These are phyloP conservation scores for Ctenopoma multispine DNA, from an alignment of 2,797 vertebrate genomes.

Conservation along the genomic window DNA sequence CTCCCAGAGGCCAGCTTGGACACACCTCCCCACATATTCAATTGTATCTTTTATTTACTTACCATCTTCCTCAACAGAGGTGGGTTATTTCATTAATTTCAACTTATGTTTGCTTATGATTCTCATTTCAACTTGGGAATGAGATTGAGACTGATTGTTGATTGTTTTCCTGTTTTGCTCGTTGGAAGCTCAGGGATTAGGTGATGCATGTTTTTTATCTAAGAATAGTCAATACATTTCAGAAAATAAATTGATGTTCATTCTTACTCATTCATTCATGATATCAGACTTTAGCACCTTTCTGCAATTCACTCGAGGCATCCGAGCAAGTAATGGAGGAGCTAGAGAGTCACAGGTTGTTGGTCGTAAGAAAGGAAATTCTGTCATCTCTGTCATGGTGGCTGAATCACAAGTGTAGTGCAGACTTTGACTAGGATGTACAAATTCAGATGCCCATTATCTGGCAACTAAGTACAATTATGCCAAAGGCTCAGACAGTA, in stretches of 20 bases:
- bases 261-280: conserved; percentile 24
- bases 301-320: conserved; percentile 33
- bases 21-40: not conserved
- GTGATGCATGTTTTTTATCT: not conserved
- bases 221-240: conserved; percentile 11
- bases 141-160: not conserved
- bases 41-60: not conserved
- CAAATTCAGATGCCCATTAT: conserved; percentile 4
- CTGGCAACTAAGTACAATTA: not conserved
- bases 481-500: not conserved
- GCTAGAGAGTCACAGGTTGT: conserved; percentile 32
- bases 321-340: conserved; percentile 42
- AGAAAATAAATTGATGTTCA: conserved; percentile 31
- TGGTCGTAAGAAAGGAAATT: conserved; percentile 25
- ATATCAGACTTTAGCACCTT: conserved; percentile 39
- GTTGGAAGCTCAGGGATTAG: not conserved
- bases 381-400: conserved; percentile 18
- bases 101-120: not conserved
- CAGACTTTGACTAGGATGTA: conserved; percentile 5
- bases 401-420: conserved; percentile 3
- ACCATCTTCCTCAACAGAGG: not conserved
- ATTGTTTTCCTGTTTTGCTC: not conserved
- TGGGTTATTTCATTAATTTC: not conserved
- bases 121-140: not conserved
- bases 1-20: not conserved